phyloP scores from a whole-genome alignment of 2,797 vertebrate genomes.

The Neopelma chrysocephalum region DNA sequence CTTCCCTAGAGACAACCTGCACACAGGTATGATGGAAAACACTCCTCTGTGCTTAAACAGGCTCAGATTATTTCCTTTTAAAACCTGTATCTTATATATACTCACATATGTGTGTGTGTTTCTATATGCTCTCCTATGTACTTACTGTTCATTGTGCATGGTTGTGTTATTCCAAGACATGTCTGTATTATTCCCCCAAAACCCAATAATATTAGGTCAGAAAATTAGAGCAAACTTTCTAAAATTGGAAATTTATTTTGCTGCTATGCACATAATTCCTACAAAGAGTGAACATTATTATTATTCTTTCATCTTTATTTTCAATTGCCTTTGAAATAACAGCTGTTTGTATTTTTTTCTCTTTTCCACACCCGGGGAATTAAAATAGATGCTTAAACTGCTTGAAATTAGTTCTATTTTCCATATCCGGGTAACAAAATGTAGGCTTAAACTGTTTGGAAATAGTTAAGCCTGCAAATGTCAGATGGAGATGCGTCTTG shows the following conservation, averaged over 20 bases:
- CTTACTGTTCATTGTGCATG: neutral
- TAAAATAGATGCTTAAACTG: neutral
- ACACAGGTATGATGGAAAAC: neutral
- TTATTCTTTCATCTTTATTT: neutral
- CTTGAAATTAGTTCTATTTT: neutral
- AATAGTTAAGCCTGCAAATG: neutral
- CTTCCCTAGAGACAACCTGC: neutral
- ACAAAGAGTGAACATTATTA: neutral
- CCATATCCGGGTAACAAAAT: neutral
- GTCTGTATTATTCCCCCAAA: no score
- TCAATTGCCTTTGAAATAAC: neutral
- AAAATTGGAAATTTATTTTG: neutral
- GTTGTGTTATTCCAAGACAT: neutral
- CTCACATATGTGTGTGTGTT: neutral
- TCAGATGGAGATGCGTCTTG: neutral
- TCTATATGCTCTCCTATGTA: neutral
- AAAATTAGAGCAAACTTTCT: neutral
- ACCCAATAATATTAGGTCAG: neutral
- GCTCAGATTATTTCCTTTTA: no score
- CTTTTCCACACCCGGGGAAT: neutral
- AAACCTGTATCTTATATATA: rapidly evolving
- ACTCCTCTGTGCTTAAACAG: neutral
- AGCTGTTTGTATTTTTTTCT: neutral
- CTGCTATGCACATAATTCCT: neutral
- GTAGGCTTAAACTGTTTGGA: neutral